Evolutionary conservation across 2,113 vertebrate genomes (phyloP).

Genomic region (Elephantulus edwardii): DNA sequence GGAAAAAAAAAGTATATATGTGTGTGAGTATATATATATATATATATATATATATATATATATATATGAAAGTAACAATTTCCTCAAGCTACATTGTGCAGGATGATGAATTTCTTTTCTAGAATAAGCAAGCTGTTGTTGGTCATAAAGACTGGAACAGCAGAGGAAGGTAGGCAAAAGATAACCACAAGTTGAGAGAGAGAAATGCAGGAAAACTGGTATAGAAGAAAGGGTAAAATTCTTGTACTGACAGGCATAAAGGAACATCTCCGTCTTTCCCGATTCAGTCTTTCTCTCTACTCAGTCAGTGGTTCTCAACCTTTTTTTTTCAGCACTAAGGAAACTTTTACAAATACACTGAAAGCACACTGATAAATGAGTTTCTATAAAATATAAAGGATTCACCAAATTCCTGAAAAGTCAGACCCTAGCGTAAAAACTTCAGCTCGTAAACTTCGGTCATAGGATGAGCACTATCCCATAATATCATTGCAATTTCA

Average conservation of each 20-base stretch:
- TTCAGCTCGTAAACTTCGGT: background rate
- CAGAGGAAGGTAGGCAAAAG: constrained; percentile 39
- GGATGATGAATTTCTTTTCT: constrained; percentile 10
- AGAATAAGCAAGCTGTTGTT: constrained; percentile 14
- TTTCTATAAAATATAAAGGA: background rate
- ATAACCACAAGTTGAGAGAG: background rate
- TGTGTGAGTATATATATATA: no score
- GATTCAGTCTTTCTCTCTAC: constrained; percentile 40
- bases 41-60: no score
- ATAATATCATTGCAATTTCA: background rate
- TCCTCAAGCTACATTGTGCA: constrained; percentile 24
- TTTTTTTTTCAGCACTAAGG: constrained; percentile 28
- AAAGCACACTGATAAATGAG: constrained; percentile 9
- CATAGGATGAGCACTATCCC: background rate
- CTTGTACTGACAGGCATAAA: constrained; percentile 18
- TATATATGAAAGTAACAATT: constrained; percentile 58
- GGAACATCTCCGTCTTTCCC: background rate
- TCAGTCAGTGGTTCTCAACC: background rate
- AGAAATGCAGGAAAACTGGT: background rate
- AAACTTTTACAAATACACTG: constrained; percentile 22
- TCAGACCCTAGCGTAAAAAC: background rate
- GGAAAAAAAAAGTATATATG: constrained; percentile 47
- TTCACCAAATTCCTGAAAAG: constrained; percentile 9
- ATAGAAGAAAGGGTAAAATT: background rate
- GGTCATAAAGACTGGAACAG: constrained; percentile 1